Percentiles rank a stretch among this genome's conserved stretches.
Conservation (phyloP, 1,140 invertebrate species). For the Drosophila tani region DNA sequence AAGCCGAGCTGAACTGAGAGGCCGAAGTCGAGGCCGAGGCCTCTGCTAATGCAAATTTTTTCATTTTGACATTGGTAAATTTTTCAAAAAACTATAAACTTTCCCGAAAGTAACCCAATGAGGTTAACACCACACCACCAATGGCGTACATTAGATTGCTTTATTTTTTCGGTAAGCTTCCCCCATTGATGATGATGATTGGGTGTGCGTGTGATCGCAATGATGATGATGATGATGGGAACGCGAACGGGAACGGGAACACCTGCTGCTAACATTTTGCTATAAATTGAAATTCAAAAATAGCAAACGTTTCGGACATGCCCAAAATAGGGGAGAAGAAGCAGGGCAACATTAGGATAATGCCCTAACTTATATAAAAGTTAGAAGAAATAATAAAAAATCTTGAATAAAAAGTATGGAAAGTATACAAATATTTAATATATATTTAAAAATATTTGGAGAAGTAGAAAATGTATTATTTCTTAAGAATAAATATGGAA, state of each 20-base stretch:
- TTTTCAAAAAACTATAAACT: conserved; percentile 73
- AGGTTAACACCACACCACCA: conserved; percentile 73
- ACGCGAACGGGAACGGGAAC: conserved; percentile 46
- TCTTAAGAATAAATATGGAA: too few species aligned
- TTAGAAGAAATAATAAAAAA: too few species aligned
- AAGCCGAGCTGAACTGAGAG: conserved; percentile 6
- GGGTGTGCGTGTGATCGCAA: conserved; percentile 17
- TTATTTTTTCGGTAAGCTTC: conserved; percentile 58
- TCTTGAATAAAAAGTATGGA: not conserved
- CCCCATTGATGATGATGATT: conserved; percentile 15
- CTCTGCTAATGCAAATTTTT: conserved; percentile 77
- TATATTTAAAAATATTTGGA: not conserved
- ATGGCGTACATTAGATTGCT: conserved; percentile 82
- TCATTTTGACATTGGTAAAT: conserved; percentile 78
- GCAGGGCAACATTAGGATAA: not conserved
- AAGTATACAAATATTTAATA: not conserved
- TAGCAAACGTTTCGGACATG: conserved; percentile 52
- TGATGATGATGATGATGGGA: conserved; percentile 17
- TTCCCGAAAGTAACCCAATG: conserved; percentile 60
- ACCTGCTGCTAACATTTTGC: conserved; percentile 80
- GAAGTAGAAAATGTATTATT: not conserved
- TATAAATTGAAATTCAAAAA: conserved; percentile 75
- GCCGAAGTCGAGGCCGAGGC: conserved; percentile 36
- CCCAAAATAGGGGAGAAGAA: conserved; percentile 47
- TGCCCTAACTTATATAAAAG: not conserved